phyloP scores from a whole-genome alignment of 2,113 vertebrate genomes.

The Saguinus midas region DNA sequence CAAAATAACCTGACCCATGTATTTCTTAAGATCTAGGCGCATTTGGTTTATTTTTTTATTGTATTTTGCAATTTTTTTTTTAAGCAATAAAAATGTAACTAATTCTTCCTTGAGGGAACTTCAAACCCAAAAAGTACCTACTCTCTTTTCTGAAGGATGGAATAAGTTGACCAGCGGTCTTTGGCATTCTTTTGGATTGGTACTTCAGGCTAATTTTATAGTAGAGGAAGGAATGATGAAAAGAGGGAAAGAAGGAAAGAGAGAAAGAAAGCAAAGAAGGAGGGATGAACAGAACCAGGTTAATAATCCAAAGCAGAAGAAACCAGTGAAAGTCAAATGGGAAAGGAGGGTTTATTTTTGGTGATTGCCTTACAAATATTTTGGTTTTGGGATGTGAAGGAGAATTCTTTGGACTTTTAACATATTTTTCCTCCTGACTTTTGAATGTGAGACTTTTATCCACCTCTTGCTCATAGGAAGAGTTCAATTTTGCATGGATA shows the following conservation, averaged over 20 bases:
- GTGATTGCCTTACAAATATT: not conserved
- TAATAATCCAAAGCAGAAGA: not conserved
- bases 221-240: not conserved
- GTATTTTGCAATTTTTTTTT: constrained; percentile 44
- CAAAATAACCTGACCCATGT: not conserved
- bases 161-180: not conserved
- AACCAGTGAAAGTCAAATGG: not conserved
- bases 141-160: not conserved
- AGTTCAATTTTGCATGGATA: not conserved
- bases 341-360: not conserved
- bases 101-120: constrained; percentile 32
- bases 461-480: not conserved
- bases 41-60: constrained; percentile 26
- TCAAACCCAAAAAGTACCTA: not conserved
- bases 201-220: not conserved
- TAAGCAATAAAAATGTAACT: not conserved
- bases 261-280: not conserved
- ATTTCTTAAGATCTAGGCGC: constrained; percentile 31
- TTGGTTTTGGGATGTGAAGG: not conserved
- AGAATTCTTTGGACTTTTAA: constrained; percentile 27
- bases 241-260: not conserved
- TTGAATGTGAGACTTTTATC: not conserved
- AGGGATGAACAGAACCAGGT: not conserved
- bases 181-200: not conserved
- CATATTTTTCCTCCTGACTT: not conserved